These are phyloP conservation scores for Halcyon badia DNA, from an alignment of 2,797 vertebrate genomes.

Conservation along the genomic window DNA sequence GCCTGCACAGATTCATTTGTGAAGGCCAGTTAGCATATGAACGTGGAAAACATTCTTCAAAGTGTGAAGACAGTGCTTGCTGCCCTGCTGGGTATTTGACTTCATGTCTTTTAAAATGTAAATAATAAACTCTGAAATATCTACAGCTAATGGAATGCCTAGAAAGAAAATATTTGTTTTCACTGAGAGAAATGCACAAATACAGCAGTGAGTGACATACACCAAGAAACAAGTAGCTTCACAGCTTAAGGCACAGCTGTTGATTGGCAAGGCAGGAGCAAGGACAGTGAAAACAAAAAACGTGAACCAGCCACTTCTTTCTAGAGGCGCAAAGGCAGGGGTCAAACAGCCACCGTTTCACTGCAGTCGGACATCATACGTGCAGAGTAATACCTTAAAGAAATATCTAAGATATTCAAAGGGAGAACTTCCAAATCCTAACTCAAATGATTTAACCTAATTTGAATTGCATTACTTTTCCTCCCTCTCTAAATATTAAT, in stretches of 20 bases:
- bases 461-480: constrained; percentile 17
- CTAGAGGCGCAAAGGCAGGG: not conserved
- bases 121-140: not conserved
- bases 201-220: not conserved
- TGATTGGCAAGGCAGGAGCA: not conserved
- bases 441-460: not conserved
- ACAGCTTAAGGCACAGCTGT: not conserved
- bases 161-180: not conserved
- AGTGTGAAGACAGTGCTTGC: not conserved
- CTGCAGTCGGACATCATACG: not conserved
- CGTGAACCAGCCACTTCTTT: not conserved
- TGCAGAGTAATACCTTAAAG: not conserved
- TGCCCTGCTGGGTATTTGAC: not conserved
- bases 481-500: not conserved
- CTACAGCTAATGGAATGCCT: not conserved
- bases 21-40: not conserved
- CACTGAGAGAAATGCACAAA: not conserved
- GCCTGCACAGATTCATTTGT: not conserved
- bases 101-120: not conserved
- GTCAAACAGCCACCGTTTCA: not conserved
- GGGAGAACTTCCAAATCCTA: not conserved
- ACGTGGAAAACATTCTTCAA: not conserved
- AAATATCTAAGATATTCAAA: not conserved
- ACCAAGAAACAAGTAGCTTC: not conserved
- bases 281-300: not conserved